Conservation (phyloP, 2,797 vertebrate genomes). For the Protonibea diacanthus region DNA sequence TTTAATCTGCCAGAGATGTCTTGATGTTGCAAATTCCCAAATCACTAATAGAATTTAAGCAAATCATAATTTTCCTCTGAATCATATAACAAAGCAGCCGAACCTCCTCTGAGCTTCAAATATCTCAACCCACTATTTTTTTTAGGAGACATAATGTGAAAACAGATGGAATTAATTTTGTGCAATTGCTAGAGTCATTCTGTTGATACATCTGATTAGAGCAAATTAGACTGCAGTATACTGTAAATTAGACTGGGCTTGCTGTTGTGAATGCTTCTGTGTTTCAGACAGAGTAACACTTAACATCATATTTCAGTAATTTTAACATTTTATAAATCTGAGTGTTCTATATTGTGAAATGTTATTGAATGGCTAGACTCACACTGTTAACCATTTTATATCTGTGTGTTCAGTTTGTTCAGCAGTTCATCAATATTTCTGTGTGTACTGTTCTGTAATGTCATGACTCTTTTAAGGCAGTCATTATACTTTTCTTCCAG, state of each 20-base stretch:
- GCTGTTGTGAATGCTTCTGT: slow-evolving; percentile 34
- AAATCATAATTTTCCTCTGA: slow-evolving; percentile 24
- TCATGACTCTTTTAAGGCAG: neutral
- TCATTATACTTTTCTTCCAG: slow-evolving; percentile 10
- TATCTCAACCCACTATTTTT: slow-evolving; percentile 1
- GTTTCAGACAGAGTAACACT: slow-evolving; percentile 23
- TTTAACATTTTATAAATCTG: slow-evolving; percentile 26
- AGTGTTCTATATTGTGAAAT: slow-evolving; percentile 1
- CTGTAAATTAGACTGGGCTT: slow-evolving; percentile 48
- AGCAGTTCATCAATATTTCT: slow-evolving; percentile 18
- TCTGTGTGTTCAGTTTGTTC: slow-evolving; percentile 32
- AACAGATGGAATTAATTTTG: slow-evolving; percentile 65
- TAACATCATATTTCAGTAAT: slow-evolving; percentile 19
- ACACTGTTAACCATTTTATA: slow-evolving; percentile 14
- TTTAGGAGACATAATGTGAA: slow-evolving; percentile 45
- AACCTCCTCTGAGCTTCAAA: slow-evolving; percentile 17
- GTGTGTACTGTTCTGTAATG: neutral
- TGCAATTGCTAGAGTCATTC: slow-evolving; percentile 55
- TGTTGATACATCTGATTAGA: slow-evolving; percentile 62
- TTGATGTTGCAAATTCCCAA: neutral
- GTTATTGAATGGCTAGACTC: neutral
- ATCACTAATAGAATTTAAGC: slow-evolving; percentile 9
- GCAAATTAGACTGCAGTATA: slow-evolving; percentile 58
- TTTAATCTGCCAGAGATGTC: neutral
- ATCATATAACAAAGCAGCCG: slow-evolving; percentile 6